Base-by-base conservation (phyloP, 2,888 invertebrate genomes). In the Ctena decussata region DNA sequence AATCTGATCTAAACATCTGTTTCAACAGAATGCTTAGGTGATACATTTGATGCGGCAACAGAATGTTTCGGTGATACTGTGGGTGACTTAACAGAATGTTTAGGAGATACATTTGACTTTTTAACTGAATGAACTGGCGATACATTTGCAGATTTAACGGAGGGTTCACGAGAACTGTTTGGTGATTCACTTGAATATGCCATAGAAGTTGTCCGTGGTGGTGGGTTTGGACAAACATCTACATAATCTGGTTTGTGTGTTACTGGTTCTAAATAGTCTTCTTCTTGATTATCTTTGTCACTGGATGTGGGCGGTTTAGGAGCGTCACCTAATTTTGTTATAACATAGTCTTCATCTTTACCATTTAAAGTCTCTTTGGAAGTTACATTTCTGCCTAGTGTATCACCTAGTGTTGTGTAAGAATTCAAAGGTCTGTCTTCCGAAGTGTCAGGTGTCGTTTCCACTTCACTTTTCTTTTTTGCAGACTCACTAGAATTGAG, bases 261-360 rank as follows among this genome's bases (percentile, higher is more conserved):
- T 18, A 69, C 11, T 18, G 88, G 88, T 72, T 37, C 75, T 37
- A 88, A 71, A 77, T 88, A 88, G 30, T 85, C 84, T 46, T 84
- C 84, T 11, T 77, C 76, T 35, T 74, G 75, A 21, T 77, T 57
- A 18, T 18, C 72, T 60, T 80, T 73, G n/a, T 11, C 21, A n/a
- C 27, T 12, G 35, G 37, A 15, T 44, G 8, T 30, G 5, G 88
- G 88, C 65, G 85, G 84, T 80, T 75, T 39, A 0, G 88, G 88
- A 18, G 88, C 88, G 30, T 85, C 84, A n/a, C 88, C 88, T 27
- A 88, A 49, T 74, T 88, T 88, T 35, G 79, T 79, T 53, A 88
- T 60, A 44, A 86, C 85, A 80, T 88, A 88, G 0, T 71, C 74
- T 30, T 86, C 84, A 12, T 86, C 88, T 65, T 85, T 81, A 27